A percentile compares a stretch with the other conserved stretches of the same genome.
phyloP scores from a whole-genome alignment of 2,797 vertebrate genomes.

The Bucorvus abyssinicus region DNA sequence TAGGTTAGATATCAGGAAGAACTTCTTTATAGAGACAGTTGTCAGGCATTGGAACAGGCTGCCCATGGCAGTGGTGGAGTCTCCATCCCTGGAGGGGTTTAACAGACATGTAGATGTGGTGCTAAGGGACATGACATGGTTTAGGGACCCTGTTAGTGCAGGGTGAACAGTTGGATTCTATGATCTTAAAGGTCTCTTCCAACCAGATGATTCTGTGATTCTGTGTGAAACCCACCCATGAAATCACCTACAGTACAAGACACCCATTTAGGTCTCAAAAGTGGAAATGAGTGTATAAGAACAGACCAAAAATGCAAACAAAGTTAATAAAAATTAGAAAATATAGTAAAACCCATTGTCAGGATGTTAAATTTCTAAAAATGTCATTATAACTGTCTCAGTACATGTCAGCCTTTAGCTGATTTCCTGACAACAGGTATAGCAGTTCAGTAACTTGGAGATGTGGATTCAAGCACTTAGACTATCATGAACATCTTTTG shows the following conservation, averaged over 20 bases:
- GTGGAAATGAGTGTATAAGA: background rate
- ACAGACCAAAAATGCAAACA: background rate
- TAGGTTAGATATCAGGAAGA: no score
- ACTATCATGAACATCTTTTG: background rate
- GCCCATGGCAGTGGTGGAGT: no score
- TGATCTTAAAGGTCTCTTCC: no score
- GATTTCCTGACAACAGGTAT: background rate
- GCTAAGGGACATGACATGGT: no score
- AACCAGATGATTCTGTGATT: no score
- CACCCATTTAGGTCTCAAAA: background rate
- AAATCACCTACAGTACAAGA: background rate
- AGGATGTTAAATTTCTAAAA: background rate
- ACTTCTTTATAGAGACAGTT: no score
- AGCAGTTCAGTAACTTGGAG: background rate
- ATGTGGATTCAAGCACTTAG: background rate
- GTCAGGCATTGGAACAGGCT: no score
- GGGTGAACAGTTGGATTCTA: no score
- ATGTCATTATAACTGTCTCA: background rate
- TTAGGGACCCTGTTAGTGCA: no score
- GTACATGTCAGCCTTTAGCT: fast-evolving
- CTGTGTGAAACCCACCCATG: no score
- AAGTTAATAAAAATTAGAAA: background rate
- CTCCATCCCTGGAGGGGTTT: no score
- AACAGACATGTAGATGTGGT: no score
- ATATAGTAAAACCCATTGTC: background rate